Percentiles rank a stretch among this genome's conserved stretches.
phyloP scores from a whole-genome alignment of 2,888 invertebrate genomes.

The Mythimna ferrago region DNA sequence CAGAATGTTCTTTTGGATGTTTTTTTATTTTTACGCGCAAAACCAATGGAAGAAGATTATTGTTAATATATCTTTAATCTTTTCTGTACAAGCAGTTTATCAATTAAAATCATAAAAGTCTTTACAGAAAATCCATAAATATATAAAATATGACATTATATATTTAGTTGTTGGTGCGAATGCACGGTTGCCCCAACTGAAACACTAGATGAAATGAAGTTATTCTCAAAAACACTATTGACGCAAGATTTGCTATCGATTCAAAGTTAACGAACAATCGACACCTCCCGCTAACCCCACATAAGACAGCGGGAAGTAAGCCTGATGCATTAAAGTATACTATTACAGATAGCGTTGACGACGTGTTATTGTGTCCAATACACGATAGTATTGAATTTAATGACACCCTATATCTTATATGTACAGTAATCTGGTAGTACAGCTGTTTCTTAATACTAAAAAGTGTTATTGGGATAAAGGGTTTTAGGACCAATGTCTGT shows the following conservation, averaged over 20 bases:
- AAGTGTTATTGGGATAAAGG: background rate
- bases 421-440: constrained; percentile 24
- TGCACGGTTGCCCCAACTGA: background rate
- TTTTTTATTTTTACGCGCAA: too few species aligned
- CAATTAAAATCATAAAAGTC: too few species aligned
- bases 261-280: constrained; percentile 35
- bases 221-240: background rate
- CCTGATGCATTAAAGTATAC: constrained; percentile 74
- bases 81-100: too few species aligned
- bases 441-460: constrained; percentile 4
- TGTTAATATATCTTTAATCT: too few species aligned
- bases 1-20: too few species aligned
- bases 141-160: too few species aligned
- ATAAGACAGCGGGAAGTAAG: constrained; percentile 69
- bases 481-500: background rate
- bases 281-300: constrained; percentile 42
- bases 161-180: too few species aligned
- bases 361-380: constrained; percentile 68
- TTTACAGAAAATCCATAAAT: too few species aligned
- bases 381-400: constrained; percentile 42
- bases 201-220: background rate
- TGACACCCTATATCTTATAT: constrained; percentile 18
- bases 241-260: background rate
- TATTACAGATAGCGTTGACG: constrained; percentile 67
- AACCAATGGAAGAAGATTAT: too few species aligned